Base-by-base conservation (phyloP, 2,113 vertebrate genomes). In the Catagonus wagneri region DNA sequence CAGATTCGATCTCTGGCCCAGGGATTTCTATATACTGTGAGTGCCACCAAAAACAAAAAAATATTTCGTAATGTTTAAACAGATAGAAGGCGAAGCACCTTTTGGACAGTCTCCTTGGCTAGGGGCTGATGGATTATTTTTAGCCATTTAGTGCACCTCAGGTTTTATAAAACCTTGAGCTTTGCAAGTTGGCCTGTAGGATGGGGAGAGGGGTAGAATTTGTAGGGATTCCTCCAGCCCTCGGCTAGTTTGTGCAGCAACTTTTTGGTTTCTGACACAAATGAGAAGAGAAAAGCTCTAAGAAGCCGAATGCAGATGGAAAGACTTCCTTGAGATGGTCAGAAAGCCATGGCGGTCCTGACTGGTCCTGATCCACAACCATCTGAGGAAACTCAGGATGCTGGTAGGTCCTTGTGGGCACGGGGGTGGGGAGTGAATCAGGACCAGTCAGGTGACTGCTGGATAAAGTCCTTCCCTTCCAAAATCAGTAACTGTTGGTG, bases 61-160 rank as follows among this genome's bases (percentile, higher is more conserved):
- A 27, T 89, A 83, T 95, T 74, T 92, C 81, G 29, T 63, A 34
- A 89, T 75, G 34, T 32, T 86, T 94, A 92, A 83, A 96, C 94
- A 87, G 23, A 76, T 34, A 56, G 84, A 88, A 54, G 23, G 14
- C 71, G 54, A 94, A 84, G 22, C 85, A 54, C 52, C 89, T 94
- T 83, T 90, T 80, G 78, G 90, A 84, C 96, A 89, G 58, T 61
- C 32, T 69, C 11, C 61, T 61, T 86, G 79, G 52, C 80, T 83
- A 58, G 61, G 23, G 71, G 32, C 58, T 14, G 15, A 32, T 87
- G 79, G 66, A 19, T 92, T 17, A 13, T 9, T 20, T 7, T 54
- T 36, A 83, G 25, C 13, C 65, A 36, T 61, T 89, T 71, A 32
- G 36, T 58, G 7, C 19, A 44, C 44, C 63, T 87, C 61, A 44